These are phyloP conservation scores for Megaleporinus macrocephalus DNA, from an alignment of 2,113 vertebrate species.

Conservation along the genomic window DNA sequence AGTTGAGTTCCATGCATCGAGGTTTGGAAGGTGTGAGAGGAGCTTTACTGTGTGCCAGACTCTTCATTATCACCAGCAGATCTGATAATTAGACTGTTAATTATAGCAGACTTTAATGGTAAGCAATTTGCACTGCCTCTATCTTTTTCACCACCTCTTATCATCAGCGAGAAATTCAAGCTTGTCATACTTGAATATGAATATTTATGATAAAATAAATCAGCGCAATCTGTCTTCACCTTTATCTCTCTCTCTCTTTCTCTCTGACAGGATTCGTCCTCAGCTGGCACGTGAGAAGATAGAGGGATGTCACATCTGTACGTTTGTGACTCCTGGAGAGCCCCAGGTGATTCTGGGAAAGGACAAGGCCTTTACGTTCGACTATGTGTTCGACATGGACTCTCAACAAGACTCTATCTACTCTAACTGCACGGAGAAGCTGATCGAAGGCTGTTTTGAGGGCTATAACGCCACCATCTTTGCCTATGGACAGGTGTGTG, in stretches of 20 bases:
- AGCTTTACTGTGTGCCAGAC: background rate
- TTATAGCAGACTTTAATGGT: constrained; percentile 3
- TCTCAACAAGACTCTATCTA: constrained; percentile 90
- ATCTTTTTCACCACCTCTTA: background rate
- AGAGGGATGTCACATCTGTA: constrained; percentile 98
- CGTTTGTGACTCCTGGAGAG: constrained; percentile 91
- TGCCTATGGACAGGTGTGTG: constrained; percentile 93
- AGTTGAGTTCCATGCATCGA: background rate
- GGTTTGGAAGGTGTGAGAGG: background rate
- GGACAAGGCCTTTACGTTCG: constrained; percentile 97
- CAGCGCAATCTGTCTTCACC: background rate
- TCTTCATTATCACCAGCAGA: constrained; percentile 8
- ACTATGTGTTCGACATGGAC: constrained; percentile 94
- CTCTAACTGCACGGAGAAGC: constrained; percentile 87
- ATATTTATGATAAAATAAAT: background rate
- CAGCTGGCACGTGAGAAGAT: constrained; percentile 96
- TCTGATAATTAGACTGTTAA: constrained; percentile 29
- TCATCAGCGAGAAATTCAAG: background rate
- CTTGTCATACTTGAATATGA: background rate
- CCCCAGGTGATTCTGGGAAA: constrained; percentile 96
- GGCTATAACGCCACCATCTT: constrained; percentile 98
- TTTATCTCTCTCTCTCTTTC: background rate
- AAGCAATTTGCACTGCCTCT: background rate
- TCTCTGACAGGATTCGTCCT: constrained; percentile 86
- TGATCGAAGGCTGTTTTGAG: constrained; percentile 97